phyloP scores from a whole-genome alignment of 2,888 invertebrate species.

The Pristionchus arcanus region DNA sequence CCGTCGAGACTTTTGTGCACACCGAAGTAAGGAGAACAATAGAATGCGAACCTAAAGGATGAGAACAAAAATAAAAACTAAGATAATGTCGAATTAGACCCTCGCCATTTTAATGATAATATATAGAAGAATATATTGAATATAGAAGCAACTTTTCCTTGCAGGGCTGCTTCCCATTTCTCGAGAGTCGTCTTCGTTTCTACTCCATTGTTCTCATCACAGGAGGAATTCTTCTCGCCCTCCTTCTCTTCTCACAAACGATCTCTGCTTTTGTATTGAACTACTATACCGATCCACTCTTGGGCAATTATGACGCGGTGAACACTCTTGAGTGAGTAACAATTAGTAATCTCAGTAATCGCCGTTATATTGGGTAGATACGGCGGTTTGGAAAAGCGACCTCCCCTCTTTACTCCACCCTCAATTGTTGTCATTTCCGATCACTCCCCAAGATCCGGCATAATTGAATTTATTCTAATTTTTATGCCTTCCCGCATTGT shows the following conservation, averaged over 20 bases:
- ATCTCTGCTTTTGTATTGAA: constrained; percentile 39
- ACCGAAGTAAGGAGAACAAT: background rate
- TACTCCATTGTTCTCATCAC: constrained; percentile 23
- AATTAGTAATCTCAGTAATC: background rate
- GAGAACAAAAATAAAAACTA: too few relatives aligned
- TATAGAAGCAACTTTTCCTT: background rate
- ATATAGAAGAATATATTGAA: too few relatives aligned
- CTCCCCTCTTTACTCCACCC: background rate
- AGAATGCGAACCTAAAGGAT: too few relatives aligned
- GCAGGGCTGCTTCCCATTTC: constrained; percentile 44
- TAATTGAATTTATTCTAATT: too few relatives aligned
- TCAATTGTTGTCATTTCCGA: background rate
- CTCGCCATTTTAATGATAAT: too few relatives aligned
- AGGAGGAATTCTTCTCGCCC: background rate
- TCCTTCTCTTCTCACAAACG: constrained; percentile 21
- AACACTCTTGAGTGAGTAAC: background rate
- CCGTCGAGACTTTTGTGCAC: background rate
- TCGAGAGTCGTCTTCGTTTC: constrained; percentile 30
- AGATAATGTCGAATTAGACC: too few relatives aligned
- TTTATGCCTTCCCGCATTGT: background rate
- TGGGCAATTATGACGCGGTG: constrained; percentile 34
- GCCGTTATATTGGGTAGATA: background rate
- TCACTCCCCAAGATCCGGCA: too few relatives aligned
- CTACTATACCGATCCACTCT: constrained; percentile 37
- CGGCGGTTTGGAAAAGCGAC: too few relatives aligned